phyloP scores from a whole-genome alignment of 2,797 vertebrate genomes.

The Glyptemys insculpta region DNA sequence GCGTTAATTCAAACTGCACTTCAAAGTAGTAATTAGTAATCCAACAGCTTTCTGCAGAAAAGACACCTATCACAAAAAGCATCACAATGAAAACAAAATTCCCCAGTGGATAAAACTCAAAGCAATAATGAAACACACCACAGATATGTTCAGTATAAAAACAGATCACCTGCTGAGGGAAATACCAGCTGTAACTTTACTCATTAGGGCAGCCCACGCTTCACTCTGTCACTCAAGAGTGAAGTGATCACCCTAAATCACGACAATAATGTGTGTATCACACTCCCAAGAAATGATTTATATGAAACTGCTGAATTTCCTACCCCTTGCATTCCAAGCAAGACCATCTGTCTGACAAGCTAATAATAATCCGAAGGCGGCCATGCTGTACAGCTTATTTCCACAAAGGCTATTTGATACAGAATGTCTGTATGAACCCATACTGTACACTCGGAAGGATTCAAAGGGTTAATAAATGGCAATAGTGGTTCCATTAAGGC shows the following conservation, averaged over 20 bases:
- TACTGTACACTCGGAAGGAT: neutral
- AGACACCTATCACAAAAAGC: neutral
- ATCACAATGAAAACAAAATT: neutral
- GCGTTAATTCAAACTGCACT: neutral
- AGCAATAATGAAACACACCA: neutral
- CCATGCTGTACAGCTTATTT: rapidly evolving
- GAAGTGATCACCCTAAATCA: neutral
- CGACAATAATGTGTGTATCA: constrained; percentile 19
- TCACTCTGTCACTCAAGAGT: constrained; percentile 42
- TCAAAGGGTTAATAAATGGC: constrained; percentile 6
- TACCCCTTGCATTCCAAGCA: constrained; percentile 20
- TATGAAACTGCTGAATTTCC: constrained; percentile 47
- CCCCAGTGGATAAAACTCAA: neutral
- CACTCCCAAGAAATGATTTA: constrained; percentile 36
- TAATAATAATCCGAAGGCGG: constrained; percentile 33
- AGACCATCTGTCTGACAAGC: constrained; percentile 9
- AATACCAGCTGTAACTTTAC: neutral
- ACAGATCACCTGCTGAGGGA: neutral
- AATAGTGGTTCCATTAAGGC: neutral
- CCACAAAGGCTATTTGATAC: neutral
- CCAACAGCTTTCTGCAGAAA: neutral
- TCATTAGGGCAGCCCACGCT: constrained; percentile 33
- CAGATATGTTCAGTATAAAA: neutral
- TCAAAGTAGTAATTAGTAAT: neutral
- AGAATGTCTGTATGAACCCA: neutral